These are phyloP conservation scores for Microctenopoma stevenorrisi DNA, from an alignment of 2,797 vertebrate genomes.

Conservation along the genomic window DNA sequence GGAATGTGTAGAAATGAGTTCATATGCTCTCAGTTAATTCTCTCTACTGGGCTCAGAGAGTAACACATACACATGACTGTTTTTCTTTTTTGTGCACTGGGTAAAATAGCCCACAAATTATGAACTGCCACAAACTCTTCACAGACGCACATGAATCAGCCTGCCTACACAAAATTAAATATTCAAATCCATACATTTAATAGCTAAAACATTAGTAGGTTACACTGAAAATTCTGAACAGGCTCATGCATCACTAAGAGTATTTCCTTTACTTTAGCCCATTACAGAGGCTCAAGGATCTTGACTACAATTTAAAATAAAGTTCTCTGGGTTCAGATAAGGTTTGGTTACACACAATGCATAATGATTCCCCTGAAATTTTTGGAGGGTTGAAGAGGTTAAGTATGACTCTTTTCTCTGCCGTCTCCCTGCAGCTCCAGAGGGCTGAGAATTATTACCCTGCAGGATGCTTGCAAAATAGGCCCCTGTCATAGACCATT, in stretches of 20 bases:
- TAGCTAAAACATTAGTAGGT: background rate
- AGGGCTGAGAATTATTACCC: slow-evolving; percentile 49
- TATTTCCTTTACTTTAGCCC: slow-evolving; percentile 1
- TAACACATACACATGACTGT: slow-evolving; percentile 34
- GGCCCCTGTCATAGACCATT: slow-evolving; percentile 50
- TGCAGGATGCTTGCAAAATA: slow-evolving; percentile 48
- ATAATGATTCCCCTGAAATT: slow-evolving; percentile 24
- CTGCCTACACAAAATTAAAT: background rate
- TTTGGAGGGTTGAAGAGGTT: slow-evolving; percentile 25
- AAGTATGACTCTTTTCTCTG: slow-evolving; percentile 13
- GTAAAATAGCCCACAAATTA: slow-evolving; percentile 66
- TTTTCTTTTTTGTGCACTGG: slow-evolving; percentile 60
- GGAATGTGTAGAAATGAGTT: slow-evolving; percentile 74
- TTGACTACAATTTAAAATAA: slow-evolving; percentile 3
- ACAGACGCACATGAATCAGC: slow-evolving; percentile 11
- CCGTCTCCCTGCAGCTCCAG: slow-evolving; percentile 22
- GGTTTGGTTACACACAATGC: slow-evolving; percentile 1
- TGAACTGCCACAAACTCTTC: slow-evolving; percentile 24
- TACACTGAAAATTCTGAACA: background rate
- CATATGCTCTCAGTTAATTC: slow-evolving; percentile 75
- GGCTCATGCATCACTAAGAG: background rate
- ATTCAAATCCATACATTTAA: background rate
- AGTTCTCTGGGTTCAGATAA: slow-evolving; percentile 24
- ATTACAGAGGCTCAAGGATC: slow-evolving; percentile 2
- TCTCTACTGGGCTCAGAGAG: slow-evolving; percentile 56